Conservation (phyloP, 2,888 invertebrate genomes). For the Drosophila melanosoma region DNA sequence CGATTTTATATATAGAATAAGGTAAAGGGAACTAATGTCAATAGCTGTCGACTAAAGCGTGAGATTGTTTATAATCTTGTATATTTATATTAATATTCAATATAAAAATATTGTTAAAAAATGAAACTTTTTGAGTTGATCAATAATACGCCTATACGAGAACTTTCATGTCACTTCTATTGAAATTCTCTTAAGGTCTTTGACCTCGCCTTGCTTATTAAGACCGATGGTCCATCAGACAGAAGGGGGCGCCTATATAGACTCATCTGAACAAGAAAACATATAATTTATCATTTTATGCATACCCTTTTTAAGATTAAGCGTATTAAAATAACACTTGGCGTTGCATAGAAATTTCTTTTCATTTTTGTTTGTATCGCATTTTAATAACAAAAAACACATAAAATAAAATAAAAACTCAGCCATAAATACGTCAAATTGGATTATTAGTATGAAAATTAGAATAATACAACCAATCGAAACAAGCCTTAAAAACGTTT, state of each 20-base stretch:
- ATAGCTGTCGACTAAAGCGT: background rate
- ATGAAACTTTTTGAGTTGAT: background rate
- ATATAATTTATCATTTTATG: background rate
- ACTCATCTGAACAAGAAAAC: background rate
- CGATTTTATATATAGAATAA: no score
- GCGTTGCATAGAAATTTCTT: background rate
- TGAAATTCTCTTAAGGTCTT: background rate
- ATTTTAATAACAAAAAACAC: background rate
- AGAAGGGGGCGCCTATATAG: background rate
- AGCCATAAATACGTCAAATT: slow-evolving; percentile 1
- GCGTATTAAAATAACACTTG: background rate
- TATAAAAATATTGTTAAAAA: background rate
- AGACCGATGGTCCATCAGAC: background rate
- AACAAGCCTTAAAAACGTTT: slow-evolving; percentile 20
- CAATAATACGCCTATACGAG: background rate
- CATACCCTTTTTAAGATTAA: background rate
- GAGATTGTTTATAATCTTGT: background rate
- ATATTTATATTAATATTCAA: background rate
- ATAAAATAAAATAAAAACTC: background rate
- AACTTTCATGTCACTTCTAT: background rate
- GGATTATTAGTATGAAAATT: slow-evolving; percentile 12
- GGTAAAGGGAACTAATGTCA: background rate
- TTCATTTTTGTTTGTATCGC: background rate
- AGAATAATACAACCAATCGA: slow-evolving; percentile 22
- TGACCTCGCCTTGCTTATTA: background rate